A percentile compares a stretch with the other conserved stretches of the same genome.
Evolutionary conservation across 2,797 vertebrate genomes (phyloP).

Genomic region (Nasua narica): DNA sequence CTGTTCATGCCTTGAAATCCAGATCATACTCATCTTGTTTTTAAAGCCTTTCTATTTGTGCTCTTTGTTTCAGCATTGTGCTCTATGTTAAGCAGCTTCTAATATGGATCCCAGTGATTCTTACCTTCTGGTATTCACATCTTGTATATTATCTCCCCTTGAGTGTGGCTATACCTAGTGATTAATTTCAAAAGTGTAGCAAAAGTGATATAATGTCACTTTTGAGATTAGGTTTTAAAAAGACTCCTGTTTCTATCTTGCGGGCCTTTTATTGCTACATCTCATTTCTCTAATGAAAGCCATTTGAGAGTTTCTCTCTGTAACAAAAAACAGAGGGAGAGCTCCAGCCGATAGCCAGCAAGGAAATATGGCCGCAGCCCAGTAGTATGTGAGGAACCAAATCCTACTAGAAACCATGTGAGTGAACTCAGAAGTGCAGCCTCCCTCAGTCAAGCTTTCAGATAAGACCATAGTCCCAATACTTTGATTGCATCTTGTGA

Average conservation of each 20-base stretch:
- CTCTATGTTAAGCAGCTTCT: not conserved
- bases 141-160: not conserved
- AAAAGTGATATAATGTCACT: not conserved
- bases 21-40: not conserved
- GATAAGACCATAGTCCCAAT: not conserved
- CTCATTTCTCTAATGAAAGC: not conserved
- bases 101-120: not conserved
- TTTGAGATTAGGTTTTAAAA: not conserved
- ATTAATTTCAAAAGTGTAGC: not conserved
- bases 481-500: not conserved
- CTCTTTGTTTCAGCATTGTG: not conserved
- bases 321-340: not conserved
- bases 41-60: not conserved
- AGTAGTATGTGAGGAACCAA: not conserved
- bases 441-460: not conserved
- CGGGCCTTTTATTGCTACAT: not conserved
- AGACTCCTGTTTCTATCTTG: not conserved
- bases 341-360: not conserved
- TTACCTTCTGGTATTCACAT: not conserved
- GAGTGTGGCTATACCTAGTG: not conserved
- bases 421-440: not conserved
- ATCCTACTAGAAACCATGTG: not conserved
- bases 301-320: not conserved
- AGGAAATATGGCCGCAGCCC: not conserved
- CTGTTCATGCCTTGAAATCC: not conserved